These are phyloP conservation scores for Caenorhabditis wallacei DNA, from an alignment of 2,888 invertebrate genomes.

Conservation along the genomic window DNA sequence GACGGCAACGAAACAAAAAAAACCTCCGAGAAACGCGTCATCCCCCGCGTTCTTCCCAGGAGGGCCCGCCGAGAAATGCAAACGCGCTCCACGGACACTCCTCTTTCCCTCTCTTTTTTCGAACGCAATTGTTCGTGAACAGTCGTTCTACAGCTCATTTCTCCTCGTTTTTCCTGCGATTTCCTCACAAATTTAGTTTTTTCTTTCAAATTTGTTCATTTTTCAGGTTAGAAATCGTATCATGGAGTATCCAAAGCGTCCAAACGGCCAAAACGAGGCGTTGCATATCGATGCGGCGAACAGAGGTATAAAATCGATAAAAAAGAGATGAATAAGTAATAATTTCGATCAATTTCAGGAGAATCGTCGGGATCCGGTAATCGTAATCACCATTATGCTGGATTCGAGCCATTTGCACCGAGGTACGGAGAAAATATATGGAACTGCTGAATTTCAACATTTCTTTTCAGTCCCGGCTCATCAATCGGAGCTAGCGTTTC, in stretches of 20 bases:
- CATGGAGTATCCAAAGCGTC: constrained; percentile 47
- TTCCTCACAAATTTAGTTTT: background rate
- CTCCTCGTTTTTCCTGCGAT: constrained; percentile 1
- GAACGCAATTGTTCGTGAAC: constrained; percentile 12
- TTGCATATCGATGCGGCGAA: constrained; percentile 45
- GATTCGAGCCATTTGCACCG: constrained; percentile 60
- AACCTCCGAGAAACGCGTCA: background rate
- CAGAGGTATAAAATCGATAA: constrained; percentile 24
- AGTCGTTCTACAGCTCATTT: constrained; percentile 26
- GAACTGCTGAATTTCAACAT: background rate
- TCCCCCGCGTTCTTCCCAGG: background rate
- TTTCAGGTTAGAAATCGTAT: constrained; percentile 41
- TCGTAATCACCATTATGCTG: constrained; percentile 48
- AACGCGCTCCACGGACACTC: constrained; percentile 33
- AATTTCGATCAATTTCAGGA: constrained; percentile 21
- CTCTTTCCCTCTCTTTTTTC: constrained; percentile 1
- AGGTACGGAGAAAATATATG: constrained; percentile 40
- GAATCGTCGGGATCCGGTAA: constrained; percentile 33
- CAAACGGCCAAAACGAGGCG: constrained; percentile 27
- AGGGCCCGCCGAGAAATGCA: constrained; percentile 10
- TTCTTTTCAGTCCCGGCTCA: constrained; percentile 57
- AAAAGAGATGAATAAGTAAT: background rate
- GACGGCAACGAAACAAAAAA: background rate
- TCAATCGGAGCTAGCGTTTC: constrained; percentile 62
- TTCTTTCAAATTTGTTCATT: too few species aligned